Evolutionary conservation across 2,797 vertebrate species (phyloP).

Genomic region (Philypnodon macrostomus): DNA sequence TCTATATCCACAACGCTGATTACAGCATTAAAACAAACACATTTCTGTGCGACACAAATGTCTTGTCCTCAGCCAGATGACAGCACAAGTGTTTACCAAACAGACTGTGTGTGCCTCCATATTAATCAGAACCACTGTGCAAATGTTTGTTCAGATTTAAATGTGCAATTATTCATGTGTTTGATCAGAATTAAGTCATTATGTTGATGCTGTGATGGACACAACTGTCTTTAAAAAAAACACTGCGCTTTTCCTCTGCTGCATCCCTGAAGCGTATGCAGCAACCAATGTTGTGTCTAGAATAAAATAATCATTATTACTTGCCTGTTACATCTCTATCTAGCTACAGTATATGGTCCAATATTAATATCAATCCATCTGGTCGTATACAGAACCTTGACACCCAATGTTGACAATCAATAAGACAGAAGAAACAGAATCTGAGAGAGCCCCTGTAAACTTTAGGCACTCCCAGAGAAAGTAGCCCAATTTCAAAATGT

Average conservation of each 20-base stretch:
- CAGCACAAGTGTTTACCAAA: slow-evolving; percentile 48
- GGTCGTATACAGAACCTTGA: slow-evolving; percentile 29
- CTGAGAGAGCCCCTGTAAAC: slow-evolving; percentile 35
- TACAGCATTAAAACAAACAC: too few species aligned
- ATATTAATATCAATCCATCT: background rate
- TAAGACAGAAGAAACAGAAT: slow-evolving; percentile 53
- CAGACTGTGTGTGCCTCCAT: slow-evolving; percentile 18
- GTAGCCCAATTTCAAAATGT: slow-evolving; percentile 43
- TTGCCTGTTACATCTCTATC: background rate
- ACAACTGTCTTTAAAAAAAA: slow-evolving; percentile 13
- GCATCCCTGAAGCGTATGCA: background rate
- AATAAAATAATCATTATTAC: background rate
- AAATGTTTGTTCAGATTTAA: slow-evolving; percentile 55
- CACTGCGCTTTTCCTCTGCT: background rate
- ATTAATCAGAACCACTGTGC: slow-evolving; percentile 41
- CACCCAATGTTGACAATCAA: slow-evolving; percentile 40
- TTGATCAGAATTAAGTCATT: slow-evolving; percentile 33
- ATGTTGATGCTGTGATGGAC: slow-evolving; percentile 28
- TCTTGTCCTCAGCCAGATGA: slow-evolving; percentile 4
- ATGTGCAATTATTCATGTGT: slow-evolving; percentile 33
- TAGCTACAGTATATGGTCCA: background rate
- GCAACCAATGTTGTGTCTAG: background rate
- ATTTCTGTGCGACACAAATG: too few species aligned
- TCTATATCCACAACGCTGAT: too few species aligned
- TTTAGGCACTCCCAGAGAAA: slow-evolving; percentile 46